phyloP scores from a whole-genome alignment of 2,797 vertebrate genomes.

The Pangasius macronema region DNA sequence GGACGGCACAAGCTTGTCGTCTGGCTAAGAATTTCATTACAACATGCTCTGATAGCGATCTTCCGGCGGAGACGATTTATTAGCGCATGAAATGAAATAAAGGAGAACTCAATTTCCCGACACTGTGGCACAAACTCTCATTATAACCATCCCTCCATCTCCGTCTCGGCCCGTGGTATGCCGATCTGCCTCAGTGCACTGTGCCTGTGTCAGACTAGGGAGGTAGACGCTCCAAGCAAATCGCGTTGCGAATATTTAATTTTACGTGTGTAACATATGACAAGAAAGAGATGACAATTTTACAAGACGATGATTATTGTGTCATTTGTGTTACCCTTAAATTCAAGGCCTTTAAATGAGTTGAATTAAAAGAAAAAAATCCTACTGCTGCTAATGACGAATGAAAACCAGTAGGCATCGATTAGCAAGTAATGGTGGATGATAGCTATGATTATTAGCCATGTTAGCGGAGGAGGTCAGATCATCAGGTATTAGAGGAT shows the following conservation, averaged over 20 bases:
- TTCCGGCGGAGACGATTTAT: neutral
- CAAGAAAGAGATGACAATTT: too few relatives aligned
- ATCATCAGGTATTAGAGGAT: neutral
- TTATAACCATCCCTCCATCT: neutral
- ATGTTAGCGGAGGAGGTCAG: neutral
- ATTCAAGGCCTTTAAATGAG: neutral
- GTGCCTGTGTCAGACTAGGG: too few relatives aligned
- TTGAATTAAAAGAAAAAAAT: neutral
- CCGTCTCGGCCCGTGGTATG: too few relatives aligned
- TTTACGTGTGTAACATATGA: too few relatives aligned
- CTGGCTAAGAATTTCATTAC: slow-evolving; percentile 18
- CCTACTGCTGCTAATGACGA: neutral
- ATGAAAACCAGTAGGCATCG: neutral
- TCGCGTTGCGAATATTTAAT: too few relatives aligned
- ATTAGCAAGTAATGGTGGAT: neutral
- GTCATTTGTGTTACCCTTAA: neutral
- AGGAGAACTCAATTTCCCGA: neutral
- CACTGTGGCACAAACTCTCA: neutral
- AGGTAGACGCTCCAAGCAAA: too few relatives aligned
- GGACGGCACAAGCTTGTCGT: neutral
- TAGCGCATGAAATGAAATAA: slow-evolving; percentile 15
- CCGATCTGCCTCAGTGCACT: too few relatives aligned
- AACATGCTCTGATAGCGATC: slow-evolving; percentile 5
- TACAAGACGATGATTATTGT: neutral
- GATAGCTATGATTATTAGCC: neutral